Base-by-base conservation (phyloP, 1,140 invertebrate species). In the Diabrotica virgifera region DNA sequence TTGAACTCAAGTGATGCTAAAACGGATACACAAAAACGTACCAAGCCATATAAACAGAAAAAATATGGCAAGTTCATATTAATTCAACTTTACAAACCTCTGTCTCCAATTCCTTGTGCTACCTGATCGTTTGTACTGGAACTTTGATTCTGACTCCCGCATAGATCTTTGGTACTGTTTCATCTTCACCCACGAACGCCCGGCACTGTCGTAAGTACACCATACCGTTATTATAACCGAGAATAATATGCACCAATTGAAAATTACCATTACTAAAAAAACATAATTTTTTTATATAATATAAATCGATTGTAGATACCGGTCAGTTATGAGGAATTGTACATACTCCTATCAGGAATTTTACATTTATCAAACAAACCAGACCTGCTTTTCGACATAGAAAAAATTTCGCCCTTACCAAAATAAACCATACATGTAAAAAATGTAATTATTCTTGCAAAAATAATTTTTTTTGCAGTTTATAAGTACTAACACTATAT, bases 111-210 rank as follows among this genome's bases (percentile, higher is more conserved):
- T 95, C 71, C 92, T 83, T 68, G 90, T 87, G 76, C 89, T 93
- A 52, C 90, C 90, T 59, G 90, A 93, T 46, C 91, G 79, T 70
- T 88, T 89, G 72, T 92, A 90, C 73, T 90, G 87, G 72, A 89
- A 89, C 69, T 89, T 85, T 0, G 86, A 85, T 75, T 91, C 88
- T 14, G 86, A 86, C 69, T 91, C 89, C 69, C 87, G 86, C 85
- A 94, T 86, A 53, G 90, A 93, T 51, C 90, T 84, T 78, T 95
- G 92, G 78, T 93, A 95, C 68, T 90, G 85, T 79, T 94, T 95
- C 91, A 95, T 94, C 81, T 95, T 95, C 0, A 95, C 92, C 93
- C 93, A 96, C n/a, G 91, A 93, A 35, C 91, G 82, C 8, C 93
- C 93, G 5, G 93, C 93, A 0, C 90, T 82, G 79, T 96, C 93